Percentiles rank a stretch among this genome's conserved stretches.
phyloP scores from a whole-genome alignment of 1,140 invertebrate genomes.

The Yoshiicerus persimilis region DNA sequence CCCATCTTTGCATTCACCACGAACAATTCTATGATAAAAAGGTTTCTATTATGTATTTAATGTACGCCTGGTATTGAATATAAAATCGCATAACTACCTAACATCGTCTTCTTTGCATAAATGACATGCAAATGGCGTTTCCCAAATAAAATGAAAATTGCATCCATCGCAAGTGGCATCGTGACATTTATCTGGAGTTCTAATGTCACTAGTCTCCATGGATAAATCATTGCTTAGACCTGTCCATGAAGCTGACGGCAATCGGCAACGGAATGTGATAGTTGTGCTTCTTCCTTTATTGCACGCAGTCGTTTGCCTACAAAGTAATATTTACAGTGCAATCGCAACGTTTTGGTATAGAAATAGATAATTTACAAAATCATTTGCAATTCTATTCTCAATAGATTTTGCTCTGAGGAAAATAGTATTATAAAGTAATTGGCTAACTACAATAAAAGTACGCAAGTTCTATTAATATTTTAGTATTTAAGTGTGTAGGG shows the following conservation, averaged over 20 bases:
- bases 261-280: conserved; percentile 59
- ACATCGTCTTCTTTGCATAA: conserved; percentile 58
- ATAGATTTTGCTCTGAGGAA: no score
- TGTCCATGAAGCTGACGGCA: conserved; percentile 52
- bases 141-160: conserved; percentile 64
- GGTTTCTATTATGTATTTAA: not conserved
- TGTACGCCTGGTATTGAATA: not conserved
- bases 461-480: no score
- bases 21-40: conserved; percentile 55
- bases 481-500: no score
- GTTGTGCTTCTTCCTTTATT: conserved; percentile 60
- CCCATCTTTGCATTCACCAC: conserved; percentile 61
- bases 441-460: no score
- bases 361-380: not conserved
- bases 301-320: conserved; percentile 60
- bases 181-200: conserved; percentile 60
- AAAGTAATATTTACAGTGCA: not conserved
- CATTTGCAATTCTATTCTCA: not conserved
- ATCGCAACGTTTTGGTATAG: not conserved
- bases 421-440: no score
- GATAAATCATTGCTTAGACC: conserved; percentile 45
- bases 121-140: conserved; percentile 59
- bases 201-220: conserved; percentile 44
- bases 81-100: conserved; percentile 47
- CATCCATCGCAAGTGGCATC: conserved; percentile 68